Evolutionary conservation across 2,113 vertebrate species (phyloP).

Genomic region (Calidris pygmaea): DNA sequence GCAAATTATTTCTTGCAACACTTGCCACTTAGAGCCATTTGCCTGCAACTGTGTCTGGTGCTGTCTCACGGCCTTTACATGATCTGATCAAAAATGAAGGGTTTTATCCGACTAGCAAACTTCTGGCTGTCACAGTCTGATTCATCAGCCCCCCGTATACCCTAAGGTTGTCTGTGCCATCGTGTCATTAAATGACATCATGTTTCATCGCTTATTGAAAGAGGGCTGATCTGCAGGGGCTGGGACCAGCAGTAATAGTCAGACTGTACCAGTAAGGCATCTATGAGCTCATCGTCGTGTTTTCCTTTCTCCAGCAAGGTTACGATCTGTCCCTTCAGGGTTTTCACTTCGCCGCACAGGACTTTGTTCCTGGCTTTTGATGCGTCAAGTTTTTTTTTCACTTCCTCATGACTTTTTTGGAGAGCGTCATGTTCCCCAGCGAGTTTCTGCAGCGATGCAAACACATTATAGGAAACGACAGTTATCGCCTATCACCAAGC

Average conservation of each 20-base stretch:
- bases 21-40: not conserved
- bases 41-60: not conserved
- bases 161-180: not conserved
- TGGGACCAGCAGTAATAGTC: not conserved
- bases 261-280: slow-evolving; percentile 82
- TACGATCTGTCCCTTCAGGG: slow-evolving; percentile 80
- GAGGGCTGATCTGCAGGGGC: not conserved
- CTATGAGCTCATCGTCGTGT: slow-evolving; percentile 88
- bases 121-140: not conserved
- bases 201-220: not conserved
- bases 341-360: slow-evolving; percentile 82
- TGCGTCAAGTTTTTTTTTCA: slow-evolving; percentile 82
- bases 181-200: not conserved
- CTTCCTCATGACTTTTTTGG: slow-evolving; percentile 78
- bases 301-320: slow-evolving; percentile 88
- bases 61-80: not conserved
- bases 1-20: not conserved
- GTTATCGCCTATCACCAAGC: not conserved
- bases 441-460: slow-evolving; percentile 75
- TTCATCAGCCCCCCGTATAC: not conserved
- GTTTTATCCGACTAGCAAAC: not conserved
- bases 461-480: not conserved
- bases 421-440: slow-evolving; percentile 75
- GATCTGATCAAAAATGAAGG: not conserved
- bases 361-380: slow-evolving; percentile 82